Evolutionary conservation across 2,113 vertebrate species (phyloP).

Genomic region (Desmodus rotundus): DNA sequence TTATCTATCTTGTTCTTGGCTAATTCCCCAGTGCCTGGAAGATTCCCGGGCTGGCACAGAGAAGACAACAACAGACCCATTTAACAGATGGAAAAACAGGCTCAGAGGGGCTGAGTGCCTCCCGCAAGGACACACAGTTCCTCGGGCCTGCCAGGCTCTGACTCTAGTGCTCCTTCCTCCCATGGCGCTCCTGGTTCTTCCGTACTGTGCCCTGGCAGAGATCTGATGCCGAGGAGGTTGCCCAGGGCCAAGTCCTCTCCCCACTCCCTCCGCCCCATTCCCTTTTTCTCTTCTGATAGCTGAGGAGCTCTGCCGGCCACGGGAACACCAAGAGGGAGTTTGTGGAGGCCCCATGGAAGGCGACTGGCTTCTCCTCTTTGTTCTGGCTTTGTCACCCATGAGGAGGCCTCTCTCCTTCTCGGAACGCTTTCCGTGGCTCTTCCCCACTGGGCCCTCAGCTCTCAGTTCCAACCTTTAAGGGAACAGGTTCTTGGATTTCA

Average conservation of each 20-base stretch:
- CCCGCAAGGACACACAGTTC: background rate
- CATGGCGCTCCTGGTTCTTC: background rate
- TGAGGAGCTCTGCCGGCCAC: background rate
- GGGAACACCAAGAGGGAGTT: background rate
- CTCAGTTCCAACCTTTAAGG: background rate
- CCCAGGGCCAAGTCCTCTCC: background rate
- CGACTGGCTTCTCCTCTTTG: background rate
- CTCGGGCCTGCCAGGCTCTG: background rate
- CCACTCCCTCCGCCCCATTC: too few species aligned
- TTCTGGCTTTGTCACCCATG: background rate
- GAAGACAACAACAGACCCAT: background rate
- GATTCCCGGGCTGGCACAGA: background rate
- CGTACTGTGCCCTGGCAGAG: background rate
- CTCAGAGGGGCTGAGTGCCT: background rate
- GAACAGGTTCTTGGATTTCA: background rate
- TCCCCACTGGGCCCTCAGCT: background rate
- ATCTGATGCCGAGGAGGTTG: background rate
- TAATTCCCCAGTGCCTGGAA: background rate
- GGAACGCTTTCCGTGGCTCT: background rate
- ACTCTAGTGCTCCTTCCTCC: background rate
- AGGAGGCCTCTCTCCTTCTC: background rate
- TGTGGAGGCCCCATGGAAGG: background rate
- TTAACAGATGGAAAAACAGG: background rate
- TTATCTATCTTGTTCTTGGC: conserved; percentile 52
- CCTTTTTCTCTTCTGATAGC: background rate